Base-by-base conservation (phyloP, 1,140 invertebrate species). In the Drosophila varians region DNA sequence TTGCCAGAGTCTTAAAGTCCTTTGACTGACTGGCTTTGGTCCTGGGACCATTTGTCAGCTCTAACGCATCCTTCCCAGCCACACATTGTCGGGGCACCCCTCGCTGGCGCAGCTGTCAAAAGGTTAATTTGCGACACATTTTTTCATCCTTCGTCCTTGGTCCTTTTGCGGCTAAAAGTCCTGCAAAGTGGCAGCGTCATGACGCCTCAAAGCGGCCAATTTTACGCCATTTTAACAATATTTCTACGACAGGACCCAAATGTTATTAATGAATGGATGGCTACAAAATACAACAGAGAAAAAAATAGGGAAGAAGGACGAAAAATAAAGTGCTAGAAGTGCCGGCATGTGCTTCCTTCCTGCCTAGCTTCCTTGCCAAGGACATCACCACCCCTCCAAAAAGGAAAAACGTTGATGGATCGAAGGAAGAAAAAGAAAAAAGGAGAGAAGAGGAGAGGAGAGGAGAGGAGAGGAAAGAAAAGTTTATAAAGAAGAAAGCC, bases 171-270 rank as follows among this genome's bases (percentile, higher is more conserved):
- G 62, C 62, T 34, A 43, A 54, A 43, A 40, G 43, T 36, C 34
- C 14, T 31, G 46, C 14, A 14, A 8, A 18, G n/a, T 19, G 9
- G 40, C 2, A 38, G 38, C 62, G 47, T 62, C 66, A 76, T 74
- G 74, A 79, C 76, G 56, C 75, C 73, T 65, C 64, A 70, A 73
- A 78, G 65, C 68, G 66, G 77, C 53, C 77, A 89, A 89, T 89
- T 89, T 89, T 78, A 89, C 86, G 86, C 86, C 80, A 89, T 89
- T 89, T 89, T 82, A 89, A 76, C 86, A 82, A 87, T 87, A 77
- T 82, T 75, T 66, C 54, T 65, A 64, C 47, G 71, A 77, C 68
- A 51, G 53, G 38, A 46, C 46, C 43, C 49, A 74, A 86, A 88
- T 74, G 70, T 82, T 87, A 87, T 87, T 87, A 87, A 87, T 87